These are phyloP conservation scores for Norana najaformis DNA, from an alignment of 2,888 invertebrate genomes.

Conservation along the genomic window DNA sequence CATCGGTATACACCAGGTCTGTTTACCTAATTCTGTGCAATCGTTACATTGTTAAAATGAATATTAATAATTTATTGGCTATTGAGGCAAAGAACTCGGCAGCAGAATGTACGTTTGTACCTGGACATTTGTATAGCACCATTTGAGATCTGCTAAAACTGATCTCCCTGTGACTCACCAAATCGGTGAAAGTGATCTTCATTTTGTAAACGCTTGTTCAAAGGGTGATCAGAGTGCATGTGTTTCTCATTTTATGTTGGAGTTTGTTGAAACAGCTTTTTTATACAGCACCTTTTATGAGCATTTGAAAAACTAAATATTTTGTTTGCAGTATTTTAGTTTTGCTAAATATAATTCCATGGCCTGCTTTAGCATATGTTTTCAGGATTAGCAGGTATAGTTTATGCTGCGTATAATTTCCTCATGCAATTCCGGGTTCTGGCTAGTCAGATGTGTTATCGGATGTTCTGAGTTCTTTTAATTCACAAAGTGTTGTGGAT, in stretches of 20 bases:
- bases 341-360: background rate
- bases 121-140: too few relatives aligned
- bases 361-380: background rate
- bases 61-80: too few relatives aligned
- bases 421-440: background rate
- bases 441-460: background rate
- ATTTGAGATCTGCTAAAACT: background rate
- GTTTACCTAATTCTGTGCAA: too few relatives aligned
- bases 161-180: background rate
- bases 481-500: background rate
- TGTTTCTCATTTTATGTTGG: background rate
- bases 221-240: background rate
- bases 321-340: background rate
- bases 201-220: too few relatives aligned
- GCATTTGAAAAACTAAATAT: background rate
- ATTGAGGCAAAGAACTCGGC: too few relatives aligned
- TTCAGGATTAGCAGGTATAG: background rate
- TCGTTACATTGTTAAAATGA: too few relatives aligned
- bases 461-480: constrained; percentile 4
- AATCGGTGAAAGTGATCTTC: background rate
- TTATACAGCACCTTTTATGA: background rate
- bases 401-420: background rate
- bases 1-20: too few relatives aligned
- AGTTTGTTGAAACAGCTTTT: background rate
- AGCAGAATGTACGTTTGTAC: too few relatives aligned